phyloP scores from a whole-genome alignment of 2,113 vertebrate genomes.

The Rhea americana region DNA sequence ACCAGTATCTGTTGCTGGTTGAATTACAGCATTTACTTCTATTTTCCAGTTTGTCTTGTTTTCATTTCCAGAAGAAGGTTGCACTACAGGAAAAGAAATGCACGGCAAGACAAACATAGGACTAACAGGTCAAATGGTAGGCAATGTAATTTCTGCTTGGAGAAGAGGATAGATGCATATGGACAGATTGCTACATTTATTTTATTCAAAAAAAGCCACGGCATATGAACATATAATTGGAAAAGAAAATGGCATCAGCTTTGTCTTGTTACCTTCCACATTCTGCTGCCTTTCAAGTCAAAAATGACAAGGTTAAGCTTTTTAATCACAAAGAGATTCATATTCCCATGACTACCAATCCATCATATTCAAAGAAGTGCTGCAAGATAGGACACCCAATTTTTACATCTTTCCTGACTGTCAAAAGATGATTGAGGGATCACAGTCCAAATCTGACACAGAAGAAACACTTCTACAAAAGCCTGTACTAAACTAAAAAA shows the following conservation, averaged over 20 bases:
- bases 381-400: background rate
- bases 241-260: background rate
- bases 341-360: background rate
- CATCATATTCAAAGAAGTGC: background rate
- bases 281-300: background rate
- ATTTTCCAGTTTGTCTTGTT: conserved; percentile 79
- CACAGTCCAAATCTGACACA: background rate
- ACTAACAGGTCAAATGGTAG: background rate
- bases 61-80: conserved; percentile 55
- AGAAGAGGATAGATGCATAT: background rate
- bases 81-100: conserved; percentile 46
- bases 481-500: background rate
- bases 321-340: background rate
- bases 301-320: background rate
- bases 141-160: background rate
- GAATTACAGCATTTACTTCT: conserved; percentile 80
- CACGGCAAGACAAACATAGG: background rate
- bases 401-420: background rate
- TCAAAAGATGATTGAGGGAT: background rate
- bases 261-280: background rate
- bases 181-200: background rate
- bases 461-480: background rate
- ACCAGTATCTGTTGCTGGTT: conserved; percentile 86
- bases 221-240: background rate
- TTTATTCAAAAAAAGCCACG: background rate